Base-by-base conservation (phyloP, 1,140 invertebrate genomes). In the Andrena cerasifolii region DNA sequence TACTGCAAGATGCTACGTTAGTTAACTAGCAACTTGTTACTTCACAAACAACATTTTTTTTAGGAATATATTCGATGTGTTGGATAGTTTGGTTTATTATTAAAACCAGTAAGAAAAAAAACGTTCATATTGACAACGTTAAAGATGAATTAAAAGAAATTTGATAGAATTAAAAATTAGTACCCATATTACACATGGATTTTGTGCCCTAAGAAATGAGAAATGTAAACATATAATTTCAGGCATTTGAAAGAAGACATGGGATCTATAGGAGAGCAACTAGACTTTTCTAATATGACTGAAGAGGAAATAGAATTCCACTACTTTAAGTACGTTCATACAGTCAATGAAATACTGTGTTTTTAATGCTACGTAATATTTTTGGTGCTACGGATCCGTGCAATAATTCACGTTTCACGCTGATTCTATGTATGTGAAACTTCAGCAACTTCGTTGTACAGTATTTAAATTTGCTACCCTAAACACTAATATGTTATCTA, bases 221-320 rank as follows among this genome's bases (percentile, higher is more conserved):
- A 73, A 59, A 88, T 33, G 86, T 89, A 24, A 53, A 12, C 0
- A 16, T 83, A 88, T 88, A 26, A 76, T 89, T 90, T 40, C 88
- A 96, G 95, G 67, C 95, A 96, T 87, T 93, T 96, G 36, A 93
- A 95, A 89, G 96, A 97, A 93, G 96, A 97, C 89, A 90, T 96
- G 59, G 94, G 94, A 33, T 93, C 94, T 28, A 86, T 94, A 16
- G 92, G 92, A n/a, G 90, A 93, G 3, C 87, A 93, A 72, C 90
- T 94, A 2, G 93, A 95, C 74, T 89, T 95, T 33, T 93, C 94
- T 7, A 94, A 94, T 70, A 95, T 97, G 94, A 94, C 94, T 0
- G 94, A 95, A 4, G 95, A 96, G 86, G 96, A 97, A 89, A 90
- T 97, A 80, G 96, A 97, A 87, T 95, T 94, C 82, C 93, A 94